Evolutionary conservation across 2,797 vertebrate genomes (phyloP).

Genomic region (Delichon dasypus): DNA sequence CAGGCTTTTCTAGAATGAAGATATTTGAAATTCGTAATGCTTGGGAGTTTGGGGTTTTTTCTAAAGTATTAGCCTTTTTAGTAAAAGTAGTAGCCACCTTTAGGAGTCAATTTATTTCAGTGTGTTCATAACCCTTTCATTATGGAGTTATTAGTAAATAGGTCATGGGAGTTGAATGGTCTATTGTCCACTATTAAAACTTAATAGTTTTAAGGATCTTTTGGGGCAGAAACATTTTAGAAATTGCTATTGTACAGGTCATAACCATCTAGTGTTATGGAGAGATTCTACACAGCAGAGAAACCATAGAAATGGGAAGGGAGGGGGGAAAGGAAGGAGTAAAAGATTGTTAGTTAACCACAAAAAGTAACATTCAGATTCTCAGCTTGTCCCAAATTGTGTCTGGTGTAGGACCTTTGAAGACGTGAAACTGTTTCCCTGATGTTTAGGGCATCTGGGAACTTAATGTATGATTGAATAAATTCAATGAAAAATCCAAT

Average conservation of each 20-base stretch:
- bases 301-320: background rate
- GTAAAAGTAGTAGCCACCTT: background rate
- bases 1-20: background rate
- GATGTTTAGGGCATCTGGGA: background rate
- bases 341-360: background rate
- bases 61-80: background rate
- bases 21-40: background rate
- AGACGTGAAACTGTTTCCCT: background rate
- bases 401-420: background rate
- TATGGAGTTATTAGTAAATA: background rate
- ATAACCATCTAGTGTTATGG: background rate
- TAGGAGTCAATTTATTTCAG: background rate
- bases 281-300: background rate
- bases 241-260: background rate
- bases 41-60: background rate
- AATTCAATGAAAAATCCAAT: background rate
- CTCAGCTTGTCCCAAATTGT: background rate
- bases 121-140: background rate
- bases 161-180: background rate
- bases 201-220: background rate
- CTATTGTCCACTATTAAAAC: background rate
- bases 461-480: background rate
- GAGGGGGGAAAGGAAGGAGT: background rate
- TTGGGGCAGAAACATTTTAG: background rate
- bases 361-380: background rate